Evolutionary conservation across 2,888 invertebrate genomes (phyloP).

Genomic region (Hypselothyrea guttata): DNA sequence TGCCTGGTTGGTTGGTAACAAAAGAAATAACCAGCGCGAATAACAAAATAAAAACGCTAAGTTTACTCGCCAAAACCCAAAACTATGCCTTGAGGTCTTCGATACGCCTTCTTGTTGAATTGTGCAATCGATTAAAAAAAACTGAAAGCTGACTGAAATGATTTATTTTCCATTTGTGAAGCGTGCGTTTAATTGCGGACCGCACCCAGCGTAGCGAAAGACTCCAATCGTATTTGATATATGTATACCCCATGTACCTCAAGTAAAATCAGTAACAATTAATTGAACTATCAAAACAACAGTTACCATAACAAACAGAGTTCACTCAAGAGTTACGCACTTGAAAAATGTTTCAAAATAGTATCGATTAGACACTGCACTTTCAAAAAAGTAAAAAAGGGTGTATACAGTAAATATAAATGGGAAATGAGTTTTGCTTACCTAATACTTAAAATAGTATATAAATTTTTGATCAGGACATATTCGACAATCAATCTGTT

Average conservation of each 20-base stretch:
- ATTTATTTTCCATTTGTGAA: slow-evolving; percentile 48
- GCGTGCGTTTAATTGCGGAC: slow-evolving; percentile 46
- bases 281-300: slow-evolving; percentile 15
- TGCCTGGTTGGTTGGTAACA: slow-evolving; percentile 27
- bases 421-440: too few species aligned
- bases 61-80: slow-evolving; percentile 9
- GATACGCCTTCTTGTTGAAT: slow-evolving; percentile 45
- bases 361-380: too few species aligned
- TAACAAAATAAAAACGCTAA: slow-evolving; percentile 26
- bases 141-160: slow-evolving; percentile 35
- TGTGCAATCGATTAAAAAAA: slow-evolving; percentile 53
- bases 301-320: too few species aligned
- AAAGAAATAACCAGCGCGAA: slow-evolving; percentile 28
- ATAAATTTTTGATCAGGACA: too few species aligned
- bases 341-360: too few species aligned
- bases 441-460: too few species aligned
- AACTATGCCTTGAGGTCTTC: slow-evolving; percentile 20
- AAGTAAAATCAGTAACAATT: slow-evolving; percentile 5
- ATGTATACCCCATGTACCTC: neutral
- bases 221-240: neutral
- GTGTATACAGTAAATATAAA: too few species aligned
- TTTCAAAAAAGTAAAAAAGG: too few species aligned
- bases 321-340: too few species aligned
- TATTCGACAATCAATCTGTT: too few species aligned
- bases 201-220: slow-evolving; percentile 43